Percentiles rank a stretch among this genome's conserved stretches.
Conservation (phyloP, 2,113 vertebrate species). For the Cololabis saira region DNA sequence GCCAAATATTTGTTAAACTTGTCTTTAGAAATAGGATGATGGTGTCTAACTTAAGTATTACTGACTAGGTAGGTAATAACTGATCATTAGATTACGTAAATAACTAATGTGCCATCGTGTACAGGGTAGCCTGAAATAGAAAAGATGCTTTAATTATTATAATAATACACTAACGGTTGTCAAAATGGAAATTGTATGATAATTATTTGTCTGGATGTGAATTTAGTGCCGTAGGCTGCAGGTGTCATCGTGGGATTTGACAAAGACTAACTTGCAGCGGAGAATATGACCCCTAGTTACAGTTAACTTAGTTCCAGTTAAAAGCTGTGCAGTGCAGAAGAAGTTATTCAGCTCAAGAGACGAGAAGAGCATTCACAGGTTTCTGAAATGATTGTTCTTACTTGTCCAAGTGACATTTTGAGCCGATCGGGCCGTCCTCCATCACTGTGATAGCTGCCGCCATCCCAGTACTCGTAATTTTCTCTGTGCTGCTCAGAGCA, state of each 20-base stretch:
- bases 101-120: conserved; percentile 52
- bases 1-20: conserved; percentile 68
- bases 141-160: conserved; percentile 54
- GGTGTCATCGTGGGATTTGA: conserved; percentile 38
- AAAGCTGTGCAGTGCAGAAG: conserved; percentile 31
- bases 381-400: background rate
- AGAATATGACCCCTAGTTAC: conserved; percentile 22
- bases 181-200: conserved; percentile 34
- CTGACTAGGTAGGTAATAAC: conserved; percentile 44
- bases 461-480: background rate
- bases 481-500: background rate
- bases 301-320: conserved; percentile 22
- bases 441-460: background rate
- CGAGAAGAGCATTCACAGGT: conserved; percentile 9
- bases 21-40: conserved; percentile 57
- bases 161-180: conserved; percentile 18
- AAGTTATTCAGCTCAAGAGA: conserved; percentile 17
- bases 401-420: background rate
- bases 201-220: conserved; percentile 44
- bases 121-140: conserved; percentile 56
- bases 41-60: conserved; percentile 52
- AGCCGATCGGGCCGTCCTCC: background rate
- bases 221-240: conserved; percentile 43
- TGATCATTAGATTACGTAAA: conserved; percentile 50
- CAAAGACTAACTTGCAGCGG: conserved; percentile 21